phyloP scores from a whole-genome alignment of 2,797 vertebrate genomes.

The Fringilla coelebs region DNA sequence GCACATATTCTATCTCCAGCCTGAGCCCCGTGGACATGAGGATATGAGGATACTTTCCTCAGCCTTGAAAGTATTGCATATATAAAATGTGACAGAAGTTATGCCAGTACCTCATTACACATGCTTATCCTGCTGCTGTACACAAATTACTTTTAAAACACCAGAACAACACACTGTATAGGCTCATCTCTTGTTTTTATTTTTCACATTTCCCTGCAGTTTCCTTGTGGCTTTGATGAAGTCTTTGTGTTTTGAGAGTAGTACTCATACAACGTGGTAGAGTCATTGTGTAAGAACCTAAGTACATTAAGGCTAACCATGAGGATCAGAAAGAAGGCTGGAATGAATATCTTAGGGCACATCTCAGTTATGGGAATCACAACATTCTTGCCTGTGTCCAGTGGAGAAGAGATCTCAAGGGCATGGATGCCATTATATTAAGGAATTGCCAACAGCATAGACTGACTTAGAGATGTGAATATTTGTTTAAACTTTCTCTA shows the following conservation, averaged over 20 bases:
- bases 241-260: not conserved
- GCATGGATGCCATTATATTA: not conserved
- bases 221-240: not conserved
- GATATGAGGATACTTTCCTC: not conserved
- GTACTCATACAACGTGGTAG: not conserved
- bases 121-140: not conserved
- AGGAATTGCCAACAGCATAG: not conserved
- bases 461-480: not conserved
- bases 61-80: not conserved
- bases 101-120: not conserved
- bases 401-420: not conserved
- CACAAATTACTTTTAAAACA: not conserved
- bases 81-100: not conserved
- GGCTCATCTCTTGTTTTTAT: not conserved
- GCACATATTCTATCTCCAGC: rapidly evolving
- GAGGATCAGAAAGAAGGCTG: not conserved
- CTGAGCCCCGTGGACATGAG: not conserved
- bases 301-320: too few species aligned
- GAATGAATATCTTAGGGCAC: not conserved
- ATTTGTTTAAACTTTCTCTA: not conserved
- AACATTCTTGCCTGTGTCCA: not conserved
- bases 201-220: not conserved
- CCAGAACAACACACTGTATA: not conserved
- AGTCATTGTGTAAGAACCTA: not conserved
- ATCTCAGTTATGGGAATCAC: not conserved